Evolutionary conservation across 37 sponge, comb jelly and placozoan species (phyloP), one percentile per base, ranked within the genome.

Genomic region (Diacarnus erythraeanus): DNA sequence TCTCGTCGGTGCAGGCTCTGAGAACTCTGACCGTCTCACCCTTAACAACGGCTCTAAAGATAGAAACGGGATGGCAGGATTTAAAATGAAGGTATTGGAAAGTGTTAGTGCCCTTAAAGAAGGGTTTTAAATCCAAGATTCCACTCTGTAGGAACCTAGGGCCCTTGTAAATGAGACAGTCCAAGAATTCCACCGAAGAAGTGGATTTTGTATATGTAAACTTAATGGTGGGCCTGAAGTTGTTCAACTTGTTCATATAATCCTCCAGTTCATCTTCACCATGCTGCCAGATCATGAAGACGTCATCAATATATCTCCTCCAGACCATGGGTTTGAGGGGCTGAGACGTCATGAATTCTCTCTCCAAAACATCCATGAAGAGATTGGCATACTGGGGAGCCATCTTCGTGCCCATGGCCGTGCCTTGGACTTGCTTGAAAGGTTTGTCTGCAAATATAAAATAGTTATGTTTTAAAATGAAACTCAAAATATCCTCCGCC

Each of bases 231-330:
- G 56, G 17, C 17, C 17, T 10, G 56, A 20, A 54, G 17, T 17
- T 10, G 17, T 17, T 54, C 17, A 54, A 20, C 56, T 17, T 54
- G 56, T 10, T 20, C 17, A 54, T 10, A 20, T 20, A 54, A 17
- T 17, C 56, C 56, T 20, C 17, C 17, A 54, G 56, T 54, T 54
- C 56, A 20, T 54, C 56, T 17, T 54, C 17, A 17, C 17, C 56
- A 54, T 54, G 56, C 56, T 54, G 17, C 81, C 81, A 80, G 59
- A 71, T 38, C 30, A 74, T 9, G 72, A 69, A 80, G 36, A 80
- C 72, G 73, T 80, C 73, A 72, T 80, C 81, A 33, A 80, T 77
- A 58, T 30, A 77, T 77, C 81, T 22, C 47, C 36, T 42, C 82
- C 82, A 81, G 56, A 54, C 56, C 26, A 9, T 58, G 54, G 54